A percentile compares a stretch with the other conserved stretches of the same genome.
These are phyloP conservation scores for Sepiola atlantica DNA, from an alignment of 2,888 invertebrate genomes.

Conservation along the genomic window DNA sequence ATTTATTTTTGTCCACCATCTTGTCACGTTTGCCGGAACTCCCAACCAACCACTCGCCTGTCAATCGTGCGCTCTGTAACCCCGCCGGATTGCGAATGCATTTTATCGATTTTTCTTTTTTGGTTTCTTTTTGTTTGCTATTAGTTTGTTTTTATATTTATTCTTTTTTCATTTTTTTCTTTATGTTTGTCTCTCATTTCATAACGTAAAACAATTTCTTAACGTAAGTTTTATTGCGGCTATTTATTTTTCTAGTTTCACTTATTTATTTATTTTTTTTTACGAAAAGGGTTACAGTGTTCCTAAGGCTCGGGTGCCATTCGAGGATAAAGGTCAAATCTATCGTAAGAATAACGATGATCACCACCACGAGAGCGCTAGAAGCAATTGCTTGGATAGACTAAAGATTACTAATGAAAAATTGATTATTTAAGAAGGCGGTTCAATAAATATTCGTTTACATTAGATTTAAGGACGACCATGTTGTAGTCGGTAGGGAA, in stretches of 20 bases:
- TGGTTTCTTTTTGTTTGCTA: background rate
- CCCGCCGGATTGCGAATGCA: fast-evolving
- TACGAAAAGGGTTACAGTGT: background rate
- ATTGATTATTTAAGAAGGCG: no score
- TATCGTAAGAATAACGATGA: no score
- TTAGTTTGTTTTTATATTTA: background rate
- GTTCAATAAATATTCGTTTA: no score
- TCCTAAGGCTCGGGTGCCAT: background rate
- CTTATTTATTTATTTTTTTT: background rate
- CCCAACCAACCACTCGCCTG: background rate
- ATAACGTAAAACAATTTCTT: no score
- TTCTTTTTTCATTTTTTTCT: background rate
- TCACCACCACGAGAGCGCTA: no score
- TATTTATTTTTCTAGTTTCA: background rate
- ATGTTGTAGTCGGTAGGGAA: no score
- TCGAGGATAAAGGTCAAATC: no score
- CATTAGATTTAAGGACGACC: no score
- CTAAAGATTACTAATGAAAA: no score
- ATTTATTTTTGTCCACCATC: conserved; percentile 10
- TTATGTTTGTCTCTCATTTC: background rate
- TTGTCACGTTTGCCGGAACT: background rate
- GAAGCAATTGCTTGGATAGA: no score
- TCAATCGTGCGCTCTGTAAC: background rate
- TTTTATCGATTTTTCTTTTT: background rate
- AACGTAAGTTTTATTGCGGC: background rate